Percentiles rank a stretch among this genome's conserved stretches.
These are phyloP conservation scores for Elaeidobius kamerunicus DNA, from an alignment of 2,888 invertebrate genomes.

Conservation along the genomic window DNA sequence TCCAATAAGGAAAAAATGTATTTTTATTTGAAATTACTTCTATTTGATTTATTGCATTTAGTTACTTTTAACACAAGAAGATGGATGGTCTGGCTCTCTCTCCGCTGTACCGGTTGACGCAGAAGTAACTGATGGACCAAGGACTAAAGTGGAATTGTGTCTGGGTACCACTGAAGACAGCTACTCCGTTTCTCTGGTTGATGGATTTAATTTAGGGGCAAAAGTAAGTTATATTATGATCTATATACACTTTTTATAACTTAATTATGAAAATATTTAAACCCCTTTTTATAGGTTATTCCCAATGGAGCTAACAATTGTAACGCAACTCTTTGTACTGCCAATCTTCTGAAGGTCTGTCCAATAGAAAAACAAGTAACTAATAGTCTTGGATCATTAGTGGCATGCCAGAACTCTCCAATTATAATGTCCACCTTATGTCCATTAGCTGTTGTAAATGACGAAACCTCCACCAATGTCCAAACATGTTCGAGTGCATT, in stretches of 20 bases:
- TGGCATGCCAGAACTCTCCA: constrained; percentile 38
- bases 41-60: no score
- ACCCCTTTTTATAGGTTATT: constrained; percentile 14
- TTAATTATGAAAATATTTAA: neutral
- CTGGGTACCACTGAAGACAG: constrained; percentile 46
- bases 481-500: constrained; percentile 14
- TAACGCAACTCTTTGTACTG: constrained; percentile 30
- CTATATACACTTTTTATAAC: no score
- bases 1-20: no score
- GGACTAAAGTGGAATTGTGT: constrained; percentile 49
- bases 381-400: constrained; percentile 27
- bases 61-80: constrained; percentile 29
- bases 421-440: constrained; percentile 48
- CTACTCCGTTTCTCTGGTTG: constrained; percentile 51
- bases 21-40: no score
- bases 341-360: constrained; percentile 33
- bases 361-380: constrained; percentile 33
- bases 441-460: constrained; percentile 46
- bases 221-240: constrained; percentile 33
- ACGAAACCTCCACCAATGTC: constrained; percentile 7
- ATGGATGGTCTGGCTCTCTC: constrained; percentile 45
- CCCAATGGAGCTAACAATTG: constrained; percentile 28
- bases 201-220: constrained; percentile 50
- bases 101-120: constrained; percentile 48
- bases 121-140: constrained; percentile 47